Conservation (phyloP, 1,140 invertebrate genomes). For the Asbolus verrucosus region DNA sequence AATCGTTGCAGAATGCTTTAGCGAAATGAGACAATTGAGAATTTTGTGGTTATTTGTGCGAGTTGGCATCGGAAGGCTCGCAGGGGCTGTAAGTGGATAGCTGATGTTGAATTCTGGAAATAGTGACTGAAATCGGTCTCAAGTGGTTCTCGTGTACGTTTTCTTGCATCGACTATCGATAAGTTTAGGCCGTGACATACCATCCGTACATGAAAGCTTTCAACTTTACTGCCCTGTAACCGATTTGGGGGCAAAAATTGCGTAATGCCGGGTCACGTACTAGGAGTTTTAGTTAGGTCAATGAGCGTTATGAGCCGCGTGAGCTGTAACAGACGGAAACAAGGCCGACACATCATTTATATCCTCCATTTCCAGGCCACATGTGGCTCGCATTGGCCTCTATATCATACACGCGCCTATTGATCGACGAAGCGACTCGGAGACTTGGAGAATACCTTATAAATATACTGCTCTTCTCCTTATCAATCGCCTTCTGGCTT, state of each 20-base stretch:
- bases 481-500: not conserved
- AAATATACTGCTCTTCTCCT: slow-evolving; percentile 11
- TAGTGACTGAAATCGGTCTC: slow-evolving; percentile 21
- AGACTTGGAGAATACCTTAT: not conserved
- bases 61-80: not conserved
- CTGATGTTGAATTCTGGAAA: not conserved
- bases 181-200: not conserved
- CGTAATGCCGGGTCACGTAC: slow-evolving; percentile 7
- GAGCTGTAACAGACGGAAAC: slow-evolving; percentile 50
- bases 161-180: slow-evolving; percentile 5
- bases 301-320: slow-evolving; percentile 52
- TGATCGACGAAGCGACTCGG: not conserved
- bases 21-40: slow-evolving; percentile 30
- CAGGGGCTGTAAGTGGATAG: slow-evolving; percentile 19
- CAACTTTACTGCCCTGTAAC: not conserved
- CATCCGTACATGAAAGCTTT: not conserved
- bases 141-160: slow-evolving; percentile 11
- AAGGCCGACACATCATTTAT: slow-evolving; percentile 54
- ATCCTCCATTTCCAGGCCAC: slow-evolving; percentile 49
- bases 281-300: slow-evolving; percentile 43
- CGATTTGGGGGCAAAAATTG: not conserved
- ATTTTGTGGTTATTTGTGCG: slow-evolving; percentile 16
- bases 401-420: slow-evolving; percentile 48
- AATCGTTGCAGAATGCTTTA: slow-evolving; percentile 6
- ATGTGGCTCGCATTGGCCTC: slow-evolving; percentile 44